Evolutionary conservation across 2,113 vertebrate genomes (phyloP), one percentile per base, ranked within the genome.

Genomic region (Tragelaphus strepsiceros): DNA sequence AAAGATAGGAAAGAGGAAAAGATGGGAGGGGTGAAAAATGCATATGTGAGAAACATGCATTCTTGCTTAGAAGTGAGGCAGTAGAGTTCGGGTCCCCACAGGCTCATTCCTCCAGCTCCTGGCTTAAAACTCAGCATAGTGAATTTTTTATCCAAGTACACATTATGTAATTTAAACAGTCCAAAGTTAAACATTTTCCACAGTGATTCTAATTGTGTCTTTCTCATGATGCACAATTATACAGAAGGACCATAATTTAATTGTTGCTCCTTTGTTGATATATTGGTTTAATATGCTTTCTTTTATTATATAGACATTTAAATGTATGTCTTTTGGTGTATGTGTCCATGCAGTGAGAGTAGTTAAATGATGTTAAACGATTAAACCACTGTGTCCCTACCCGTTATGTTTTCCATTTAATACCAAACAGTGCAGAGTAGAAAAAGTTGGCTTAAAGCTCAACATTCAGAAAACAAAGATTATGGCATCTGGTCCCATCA

Each of bases 291-390:
- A 54, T 59, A 58, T 9, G 51, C 6, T 96, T 90, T 35, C 8
- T 80, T 43, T 83, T 46, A 78, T 86, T 83, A 59, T 39, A 83
- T 95, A 87, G 80, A 87, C 5, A 49, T 64, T 90, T 51, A 56
- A 91, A 74, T 15, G 4, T 30, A 8, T 80, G 54, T 8, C n/a
- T 90, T 71, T n/a, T 43, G 54, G 2, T 78, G 24, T 19, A 26
- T 26, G 22, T n/a, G 77, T 67, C 32, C 28, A 90, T 13, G 32
- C 21, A 83, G 58, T 62, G 5, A 78, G 56, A 15, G 12, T n/a
- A 58, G 17, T 56, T 80, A 80, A 91, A 43, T 83, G 17, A 9
- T 80, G 10, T 58, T 92, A 84, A 88, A 35, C 7, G 67, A 49
- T 28, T 58, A 90, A 80, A 62, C 11, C 10, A 13, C 6, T 28